Conservation (phyloP, 2,797 vertebrate genomes). For the Esox masquinongy region DNA sequence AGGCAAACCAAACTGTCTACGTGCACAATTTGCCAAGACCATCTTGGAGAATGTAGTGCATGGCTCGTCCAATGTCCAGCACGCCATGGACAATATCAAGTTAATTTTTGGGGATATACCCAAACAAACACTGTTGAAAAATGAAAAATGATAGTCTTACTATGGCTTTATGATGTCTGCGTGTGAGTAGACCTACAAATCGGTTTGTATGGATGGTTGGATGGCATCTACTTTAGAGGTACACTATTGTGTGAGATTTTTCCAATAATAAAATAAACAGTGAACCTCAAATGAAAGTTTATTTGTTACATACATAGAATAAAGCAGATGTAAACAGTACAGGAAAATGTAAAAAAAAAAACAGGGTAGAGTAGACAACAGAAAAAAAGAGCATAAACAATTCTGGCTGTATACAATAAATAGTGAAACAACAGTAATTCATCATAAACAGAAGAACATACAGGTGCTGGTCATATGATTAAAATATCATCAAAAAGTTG, state of each 20-base stretch:
- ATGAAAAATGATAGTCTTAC: not conserved
- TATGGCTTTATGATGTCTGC: not conserved
- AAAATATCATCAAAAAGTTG: too few species aligned
- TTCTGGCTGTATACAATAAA: too few species aligned
- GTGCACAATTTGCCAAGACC: constrained; percentile 68
- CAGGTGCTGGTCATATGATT: too few species aligned
- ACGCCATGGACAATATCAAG: constrained; percentile 38
- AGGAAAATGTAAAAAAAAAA: too few species aligned
- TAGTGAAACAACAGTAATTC: too few species aligned
- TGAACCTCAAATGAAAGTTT: not conserved
- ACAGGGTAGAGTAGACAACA: too few species aligned
- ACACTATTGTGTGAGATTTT: not conserved
- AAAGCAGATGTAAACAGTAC: not conserved
- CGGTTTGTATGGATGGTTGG: not conserved
- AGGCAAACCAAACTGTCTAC: constrained; percentile 61
- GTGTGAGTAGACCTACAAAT: not conserved
- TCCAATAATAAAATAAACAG: not conserved
- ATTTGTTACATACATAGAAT: not conserved
- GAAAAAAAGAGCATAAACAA: too few species aligned
- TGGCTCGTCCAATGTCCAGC: constrained; percentile 53
- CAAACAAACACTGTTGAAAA: not conserved
- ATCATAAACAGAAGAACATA: too few species aligned
- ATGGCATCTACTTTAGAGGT: not conserved
- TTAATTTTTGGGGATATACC: constrained; percentile 28
- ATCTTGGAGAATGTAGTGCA: constrained; percentile 74